phyloP scores from a whole-genome alignment of 2,113 vertebrate genomes.

The Chamaea fasciata region DNA sequence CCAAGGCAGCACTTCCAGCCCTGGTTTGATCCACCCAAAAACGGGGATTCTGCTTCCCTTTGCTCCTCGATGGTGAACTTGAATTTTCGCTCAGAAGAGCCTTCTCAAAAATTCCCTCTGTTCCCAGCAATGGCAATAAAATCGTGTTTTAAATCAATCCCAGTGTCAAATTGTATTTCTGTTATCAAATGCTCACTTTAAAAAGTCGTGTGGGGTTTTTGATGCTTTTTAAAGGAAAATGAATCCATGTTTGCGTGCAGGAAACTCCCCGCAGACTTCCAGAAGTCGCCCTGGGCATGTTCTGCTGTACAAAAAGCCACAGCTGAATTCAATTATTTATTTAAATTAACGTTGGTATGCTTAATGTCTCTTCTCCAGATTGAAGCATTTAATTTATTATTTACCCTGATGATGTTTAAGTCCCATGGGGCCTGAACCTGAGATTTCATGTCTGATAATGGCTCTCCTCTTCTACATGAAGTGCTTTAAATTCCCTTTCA shows the following conservation, averaged over 20 bases:
- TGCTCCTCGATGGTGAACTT: background rate
- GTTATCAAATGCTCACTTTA: background rate
- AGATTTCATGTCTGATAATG: background rate
- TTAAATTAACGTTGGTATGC: background rate
- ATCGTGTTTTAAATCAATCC: background rate
- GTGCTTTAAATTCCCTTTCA: background rate
- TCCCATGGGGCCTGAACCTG: background rate
- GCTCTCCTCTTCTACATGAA: background rate
- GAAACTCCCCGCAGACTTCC: background rate
- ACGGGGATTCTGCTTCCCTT: background rate
- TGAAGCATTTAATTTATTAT: background rate
- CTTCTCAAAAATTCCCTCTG: background rate
- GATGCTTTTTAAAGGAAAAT: background rate
- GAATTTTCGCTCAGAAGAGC: background rate
- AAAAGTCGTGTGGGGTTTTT: background rate
- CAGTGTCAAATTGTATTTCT: background rate
- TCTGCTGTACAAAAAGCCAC: background rate
- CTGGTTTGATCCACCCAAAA: background rate
- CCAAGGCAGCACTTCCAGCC: background rate
- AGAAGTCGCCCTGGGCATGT: background rate
- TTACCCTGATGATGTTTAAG: background rate
- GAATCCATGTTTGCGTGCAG: rapidly evolving
- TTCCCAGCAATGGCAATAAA: background rate
- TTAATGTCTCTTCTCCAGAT: background rate
- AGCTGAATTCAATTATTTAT: background rate